phyloP scores from a whole-genome alignment of 2,888 invertebrate genomes.

The Microctonus brassicae region DNA sequence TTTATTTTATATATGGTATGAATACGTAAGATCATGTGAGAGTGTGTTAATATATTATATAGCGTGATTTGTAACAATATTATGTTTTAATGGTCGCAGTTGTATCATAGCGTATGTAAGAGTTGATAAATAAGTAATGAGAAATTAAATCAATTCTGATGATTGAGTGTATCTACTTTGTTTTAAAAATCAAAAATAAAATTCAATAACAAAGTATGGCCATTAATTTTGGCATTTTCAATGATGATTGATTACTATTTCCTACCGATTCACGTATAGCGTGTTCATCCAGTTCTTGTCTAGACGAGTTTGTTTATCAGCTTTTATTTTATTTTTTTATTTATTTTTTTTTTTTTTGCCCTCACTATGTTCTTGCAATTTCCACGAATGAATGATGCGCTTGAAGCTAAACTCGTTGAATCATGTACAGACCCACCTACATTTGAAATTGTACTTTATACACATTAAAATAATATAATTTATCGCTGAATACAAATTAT shows the following conservation, averaged over 20 bases:
- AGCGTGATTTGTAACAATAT: too few relatives aligned
- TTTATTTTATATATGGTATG: too few relatives aligned
- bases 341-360: slow-evolving; percentile 8
- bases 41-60: too few relatives aligned
- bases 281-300: slow-evolving; percentile 22
- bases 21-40: too few relatives aligned
- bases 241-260: neutral
- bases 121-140: neutral
- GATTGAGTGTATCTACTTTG: neutral
- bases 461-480: too few relatives aligned
- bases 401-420: neutral
- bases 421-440: neutral
- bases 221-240: neutral
- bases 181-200: neutral
- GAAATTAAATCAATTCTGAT: neutral
- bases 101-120: too few relatives aligned
- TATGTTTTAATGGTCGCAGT: too few relatives aligned
- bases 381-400: neutral
- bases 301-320: slow-evolving; percentile 19
- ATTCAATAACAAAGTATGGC: neutral
- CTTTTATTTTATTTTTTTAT: slow-evolving; percentile 17
- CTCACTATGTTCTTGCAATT: neutral
- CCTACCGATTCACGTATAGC: neutral
- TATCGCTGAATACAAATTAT: neutral
- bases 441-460: neutral